These are phyloP conservation scores for Blastobasis adustella DNA, from an alignment of 2,888 invertebrate species.

Conservation along the genomic window DNA sequence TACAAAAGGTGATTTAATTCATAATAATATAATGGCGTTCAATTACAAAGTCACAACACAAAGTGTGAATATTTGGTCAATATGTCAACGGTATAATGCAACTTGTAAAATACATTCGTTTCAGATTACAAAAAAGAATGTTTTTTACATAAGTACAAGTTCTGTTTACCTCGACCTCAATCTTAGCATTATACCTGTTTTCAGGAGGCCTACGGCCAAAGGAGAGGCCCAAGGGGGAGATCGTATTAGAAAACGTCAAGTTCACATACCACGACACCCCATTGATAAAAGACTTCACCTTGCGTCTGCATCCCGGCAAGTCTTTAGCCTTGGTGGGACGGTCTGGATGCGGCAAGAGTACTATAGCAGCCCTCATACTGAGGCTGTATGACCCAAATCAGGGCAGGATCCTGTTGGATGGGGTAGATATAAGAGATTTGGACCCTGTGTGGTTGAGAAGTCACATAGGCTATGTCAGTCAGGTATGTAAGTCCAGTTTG, in stretches of 20 bases:
- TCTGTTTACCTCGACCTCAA: no score
- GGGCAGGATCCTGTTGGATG: constrained; percentile 85
- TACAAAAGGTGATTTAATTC: no score
- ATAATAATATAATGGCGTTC: no score
- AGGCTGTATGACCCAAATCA: constrained; percentile 88
- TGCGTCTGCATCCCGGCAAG: constrained; percentile 80
- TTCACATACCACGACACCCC: constrained; percentile 82
- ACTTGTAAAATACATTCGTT: no score
- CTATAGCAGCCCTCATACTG: constrained; percentile 87
- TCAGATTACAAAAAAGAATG: no score
- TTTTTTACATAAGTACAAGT: no score
- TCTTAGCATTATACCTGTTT: constrained; percentile 13
- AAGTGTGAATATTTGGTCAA: no score
- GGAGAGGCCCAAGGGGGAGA: constrained; percentile 77
- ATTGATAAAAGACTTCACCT: constrained; percentile 76
- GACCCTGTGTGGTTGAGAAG: constrained; percentile 90
- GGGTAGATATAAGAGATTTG: constrained; percentile 81
- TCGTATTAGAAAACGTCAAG: constrained; percentile 82
- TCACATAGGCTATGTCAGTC: constrained; percentile 92
- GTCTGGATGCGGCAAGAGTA: constrained; percentile 97
- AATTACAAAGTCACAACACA: no score
- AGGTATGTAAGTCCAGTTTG: constrained; percentile 60
- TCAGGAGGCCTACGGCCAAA: constrained; percentile 77
- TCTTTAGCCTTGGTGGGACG: constrained; percentile 90
- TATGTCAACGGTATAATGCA: no score